phyloP scores from a whole-genome alignment of 2,797 vertebrate genomes.

The Anisognathus igniventris region DNA sequence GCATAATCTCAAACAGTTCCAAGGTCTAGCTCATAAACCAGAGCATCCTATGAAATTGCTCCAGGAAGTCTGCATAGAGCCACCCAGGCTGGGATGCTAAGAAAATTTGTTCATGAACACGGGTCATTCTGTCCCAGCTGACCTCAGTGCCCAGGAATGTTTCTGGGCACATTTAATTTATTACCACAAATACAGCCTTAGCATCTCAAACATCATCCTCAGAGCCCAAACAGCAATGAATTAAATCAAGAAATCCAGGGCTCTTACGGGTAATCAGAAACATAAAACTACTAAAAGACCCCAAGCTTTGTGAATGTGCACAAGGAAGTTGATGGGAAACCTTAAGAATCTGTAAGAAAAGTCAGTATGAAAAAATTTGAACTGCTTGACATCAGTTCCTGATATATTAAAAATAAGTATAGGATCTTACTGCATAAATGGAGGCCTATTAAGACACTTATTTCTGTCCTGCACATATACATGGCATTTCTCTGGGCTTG shows the following conservation, averaged over 20 bases:
- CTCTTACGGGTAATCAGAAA: background rate
- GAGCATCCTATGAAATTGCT: background rate
- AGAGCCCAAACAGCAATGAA: background rate
- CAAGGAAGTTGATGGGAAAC: background rate
- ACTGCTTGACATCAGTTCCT: background rate
- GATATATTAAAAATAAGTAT: background rate
- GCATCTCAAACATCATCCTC: background rate
- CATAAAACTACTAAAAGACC: background rate
- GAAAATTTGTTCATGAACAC: background rate
- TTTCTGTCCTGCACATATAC: background rate
- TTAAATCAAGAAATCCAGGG: background rate
- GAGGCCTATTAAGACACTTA: background rate
- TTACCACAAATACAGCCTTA: background rate
- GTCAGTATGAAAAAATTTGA: background rate
- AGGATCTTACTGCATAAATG: background rate
- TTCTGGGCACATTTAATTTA: background rate
- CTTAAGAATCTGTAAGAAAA: background rate
- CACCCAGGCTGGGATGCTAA: background rate
- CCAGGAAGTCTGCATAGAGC: background rate
- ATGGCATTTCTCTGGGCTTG: background rate
- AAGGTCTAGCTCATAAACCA: background rate
- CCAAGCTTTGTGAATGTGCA: background rate
- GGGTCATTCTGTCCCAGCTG: background rate
- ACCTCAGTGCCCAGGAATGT: background rate
- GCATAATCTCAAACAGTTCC: background rate